Conservation (phyloP, 2,113 vertebrate genomes). For the Pogonocichla stellata region DNA sequence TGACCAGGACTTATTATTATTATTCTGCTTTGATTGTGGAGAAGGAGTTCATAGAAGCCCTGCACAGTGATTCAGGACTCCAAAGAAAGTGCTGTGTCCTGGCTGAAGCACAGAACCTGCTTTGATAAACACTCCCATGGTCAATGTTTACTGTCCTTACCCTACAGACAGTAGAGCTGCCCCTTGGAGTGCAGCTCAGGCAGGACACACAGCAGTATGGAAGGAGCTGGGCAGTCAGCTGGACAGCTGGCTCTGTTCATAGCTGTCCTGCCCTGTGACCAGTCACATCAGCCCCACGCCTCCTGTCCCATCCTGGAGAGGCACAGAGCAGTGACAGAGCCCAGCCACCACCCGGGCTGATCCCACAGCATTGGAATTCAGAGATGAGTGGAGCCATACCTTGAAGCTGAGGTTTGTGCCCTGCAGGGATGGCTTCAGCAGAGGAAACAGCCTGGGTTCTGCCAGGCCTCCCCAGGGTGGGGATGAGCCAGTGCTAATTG, state of each 20-base stretch:
- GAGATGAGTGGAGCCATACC: not conserved
- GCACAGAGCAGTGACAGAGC: not conserved
- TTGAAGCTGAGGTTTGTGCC: not conserved
- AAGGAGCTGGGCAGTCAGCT: not conserved
- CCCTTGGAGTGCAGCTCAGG: not conserved
- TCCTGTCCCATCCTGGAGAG: not conserved
- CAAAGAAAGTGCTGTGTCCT: not conserved
- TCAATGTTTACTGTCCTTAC: not conserved
- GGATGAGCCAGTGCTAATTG: not conserved
- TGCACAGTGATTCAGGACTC: not conserved
- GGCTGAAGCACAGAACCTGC: not conserved
- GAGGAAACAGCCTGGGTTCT: not conserved
- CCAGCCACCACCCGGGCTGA: not conserved
- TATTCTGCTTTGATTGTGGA: not conserved
- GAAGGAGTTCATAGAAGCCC: not conserved
- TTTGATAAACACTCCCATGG: not conserved
- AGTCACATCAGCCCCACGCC: not conserved
- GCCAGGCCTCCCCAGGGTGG: not conserved
- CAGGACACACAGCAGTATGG: not conserved
- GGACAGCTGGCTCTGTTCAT: not conserved
- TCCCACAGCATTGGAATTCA: not conserved
- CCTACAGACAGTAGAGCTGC: fast-evolving
- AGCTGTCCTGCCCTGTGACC: not conserved
- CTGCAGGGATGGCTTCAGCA: not conserved
- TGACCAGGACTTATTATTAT: not conserved